phyloP scores from a whole-genome alignment of 2,797 vertebrate genomes.

The Falco biarmicus region DNA sequence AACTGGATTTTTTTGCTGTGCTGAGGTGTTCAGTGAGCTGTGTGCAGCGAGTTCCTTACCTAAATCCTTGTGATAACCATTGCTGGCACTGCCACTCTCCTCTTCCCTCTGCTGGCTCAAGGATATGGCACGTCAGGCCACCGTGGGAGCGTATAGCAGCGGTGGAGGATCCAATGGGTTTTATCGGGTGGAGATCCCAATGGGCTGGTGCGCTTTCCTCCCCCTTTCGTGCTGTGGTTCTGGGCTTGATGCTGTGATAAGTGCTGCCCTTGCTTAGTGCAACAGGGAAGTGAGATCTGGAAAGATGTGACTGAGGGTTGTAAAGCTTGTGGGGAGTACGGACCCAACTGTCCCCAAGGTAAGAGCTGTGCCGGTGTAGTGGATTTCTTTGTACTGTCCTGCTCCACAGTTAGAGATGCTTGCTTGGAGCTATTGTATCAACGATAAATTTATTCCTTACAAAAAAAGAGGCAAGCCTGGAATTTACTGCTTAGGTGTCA shows the following conservation, averaged over 20 bases:
- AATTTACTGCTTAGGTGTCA: not conserved
- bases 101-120: rapidly evolving
- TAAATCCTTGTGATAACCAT: not conserved
- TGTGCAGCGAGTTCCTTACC: not conserved
- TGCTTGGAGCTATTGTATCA: not conserved
- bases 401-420: not conserved
- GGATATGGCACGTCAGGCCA: not conserved
- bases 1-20: not conserved
- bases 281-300: not conserved
- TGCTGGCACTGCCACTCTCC: not conserved
- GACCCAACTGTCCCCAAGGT: not conserved
- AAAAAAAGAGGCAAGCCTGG: not conserved
- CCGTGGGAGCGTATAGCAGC: rapidly evolving
- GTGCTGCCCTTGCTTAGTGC: rapidly evolving
- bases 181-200: not conserved
- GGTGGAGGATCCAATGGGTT: not conserved
- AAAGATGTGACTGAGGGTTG: not conserved
- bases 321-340: not conserved
- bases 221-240: not conserved
- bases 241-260: not conserved
- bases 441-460: not conserved
- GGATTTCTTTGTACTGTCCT: not conserved
- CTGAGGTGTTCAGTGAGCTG: not conserved
- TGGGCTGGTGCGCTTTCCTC: not conserved
- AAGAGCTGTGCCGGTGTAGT: not conserved